These are phyloP conservation scores for Perizoma affinitatum DNA, from an alignment of 2,888 invertebrate species.

Conservation along the genomic window DNA sequence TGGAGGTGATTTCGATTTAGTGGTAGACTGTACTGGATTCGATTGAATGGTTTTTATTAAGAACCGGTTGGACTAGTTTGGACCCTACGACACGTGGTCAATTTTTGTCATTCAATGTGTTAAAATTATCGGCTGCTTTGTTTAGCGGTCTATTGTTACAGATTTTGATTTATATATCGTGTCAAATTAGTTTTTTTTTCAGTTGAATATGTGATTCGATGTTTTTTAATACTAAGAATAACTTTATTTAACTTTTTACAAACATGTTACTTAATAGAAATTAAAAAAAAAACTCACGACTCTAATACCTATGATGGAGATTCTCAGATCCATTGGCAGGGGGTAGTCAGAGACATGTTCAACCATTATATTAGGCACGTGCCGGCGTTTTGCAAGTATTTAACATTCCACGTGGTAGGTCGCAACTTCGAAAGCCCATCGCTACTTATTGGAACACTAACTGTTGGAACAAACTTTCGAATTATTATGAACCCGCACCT, in stretches of 20 bases:
- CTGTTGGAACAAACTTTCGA: too few species aligned
- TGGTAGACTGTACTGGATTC: conserved; percentile 60
- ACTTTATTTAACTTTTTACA: too few species aligned
- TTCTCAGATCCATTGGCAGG: too few species aligned
- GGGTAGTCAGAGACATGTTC: too few species aligned
- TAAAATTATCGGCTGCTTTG: conserved; percentile 74
- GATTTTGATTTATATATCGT: conserved; percentile 21
- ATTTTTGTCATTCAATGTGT: conserved; percentile 69
- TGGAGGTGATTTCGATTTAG: conserved; percentile 32
- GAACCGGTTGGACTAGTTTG: conserved; percentile 76
- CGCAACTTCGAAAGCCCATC: too few species aligned
- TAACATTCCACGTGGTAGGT: too few species aligned
- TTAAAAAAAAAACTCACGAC: background rate
- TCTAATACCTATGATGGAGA: background rate
- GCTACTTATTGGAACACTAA: too few species aligned
- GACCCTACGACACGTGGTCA: conserved; percentile 79
- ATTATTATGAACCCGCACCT: too few species aligned
- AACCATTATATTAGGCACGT: too few species aligned
- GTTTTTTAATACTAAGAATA: background rate
- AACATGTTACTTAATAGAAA: too few species aligned
- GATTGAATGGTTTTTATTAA: conserved; percentile 76
- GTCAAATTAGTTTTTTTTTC: conserved; percentile 16
- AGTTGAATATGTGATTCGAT: background rate
- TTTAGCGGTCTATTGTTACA: conserved; percentile 35
- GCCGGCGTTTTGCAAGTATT: too few species aligned